Evolutionary conservation across 2,888 invertebrate genomes (phyloP).

Genomic region (Pseudanteris insignis): DNA sequence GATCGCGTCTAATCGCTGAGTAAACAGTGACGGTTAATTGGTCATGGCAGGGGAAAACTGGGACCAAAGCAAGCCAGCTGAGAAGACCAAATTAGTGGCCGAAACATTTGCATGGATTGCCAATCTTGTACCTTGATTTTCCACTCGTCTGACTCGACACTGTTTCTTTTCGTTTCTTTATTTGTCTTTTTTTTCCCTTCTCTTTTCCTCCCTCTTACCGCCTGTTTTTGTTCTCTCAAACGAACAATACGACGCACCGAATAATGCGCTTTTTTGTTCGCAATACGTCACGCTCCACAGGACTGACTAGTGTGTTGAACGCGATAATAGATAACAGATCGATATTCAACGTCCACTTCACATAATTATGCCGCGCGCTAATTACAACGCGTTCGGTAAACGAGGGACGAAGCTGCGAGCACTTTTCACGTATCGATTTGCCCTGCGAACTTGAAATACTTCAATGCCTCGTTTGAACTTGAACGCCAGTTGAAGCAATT

Average conservation of each 20-base stretch:
- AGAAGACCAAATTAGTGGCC: too few species aligned
- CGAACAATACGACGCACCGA: constrained; percentile 20
- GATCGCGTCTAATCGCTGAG: constrained; percentile 3
- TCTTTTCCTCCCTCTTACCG: too few species aligned
- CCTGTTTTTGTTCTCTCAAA: constrained; percentile 2
- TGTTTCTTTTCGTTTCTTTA: too few species aligned
- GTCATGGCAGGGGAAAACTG: too few species aligned
- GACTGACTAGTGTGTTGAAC: constrained; percentile 30
- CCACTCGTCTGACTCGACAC: too few species aligned
- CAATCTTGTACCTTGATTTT: too few species aligned
- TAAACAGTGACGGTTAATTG: constrained; percentile 3
- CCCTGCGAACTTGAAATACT: constrained; percentile 37
- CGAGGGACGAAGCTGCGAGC: constrained; percentile 17
- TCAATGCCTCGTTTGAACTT: constrained; percentile 33
- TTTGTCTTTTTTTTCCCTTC: too few species aligned
- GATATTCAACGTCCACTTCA: constrained; percentile 16
- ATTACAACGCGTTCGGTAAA: constrained; percentile 21
- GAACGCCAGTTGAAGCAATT: constrained; percentile 17
- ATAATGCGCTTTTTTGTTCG: constrained; percentile 25
- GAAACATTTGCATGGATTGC: too few species aligned
- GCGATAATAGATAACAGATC: constrained; percentile 37
- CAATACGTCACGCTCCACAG: constrained; percentile 31
- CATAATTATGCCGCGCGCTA: constrained; percentile 23
- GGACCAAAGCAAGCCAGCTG: too few species aligned
- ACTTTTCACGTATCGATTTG: constrained; percentile 37